Base-by-base conservation (phyloP, 2,113 vertebrate species). In the Microcebus ravelobensis region DNA sequence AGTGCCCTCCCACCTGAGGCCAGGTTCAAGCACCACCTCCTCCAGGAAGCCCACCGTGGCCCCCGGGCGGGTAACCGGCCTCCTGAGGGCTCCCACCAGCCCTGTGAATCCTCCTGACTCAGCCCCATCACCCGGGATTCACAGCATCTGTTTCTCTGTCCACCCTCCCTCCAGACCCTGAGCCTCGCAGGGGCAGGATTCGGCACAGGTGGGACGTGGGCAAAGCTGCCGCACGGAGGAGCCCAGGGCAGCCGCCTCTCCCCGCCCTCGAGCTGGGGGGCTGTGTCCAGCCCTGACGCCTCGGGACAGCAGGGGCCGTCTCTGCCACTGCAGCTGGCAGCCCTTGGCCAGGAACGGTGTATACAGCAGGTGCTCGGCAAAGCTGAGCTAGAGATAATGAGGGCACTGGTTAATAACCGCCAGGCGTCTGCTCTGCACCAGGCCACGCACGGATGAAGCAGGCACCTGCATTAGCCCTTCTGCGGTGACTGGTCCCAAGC, bases 401-500 rank as follows among this genome's bases (percentile, higher is more conserved):
- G 48, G 42, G 34, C 17, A 2, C 11, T 3, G 68, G 20, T 20
- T 3, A 8, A 3, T 6, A 11, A 23, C 45, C 34, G 2, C 23
- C 50, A 17, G 11, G 55, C 3, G 1, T 27, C 34, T 71, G 63
- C 61, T 48, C 15, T 1, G 2, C n/a, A 20, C 29, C 76, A 59
- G 71, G 57, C 8, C 36, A 4, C 65, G 2, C n/a, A n/a, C 0
- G 23, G 52, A 45, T 3, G 15, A 8, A 45, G n/a, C 0, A 5
- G 21, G 17, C 15, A 13, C 45, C 45, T 2, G 31, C 4, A 20
- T 12, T 29, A 23, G 42, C 6, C 67, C 8, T n/a, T 74, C 15
- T 25, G 34, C 36, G 17, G n/a, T 0, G 36, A 55, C 63, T 3
- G 0, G 29, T 39, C 39, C n/a, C 2, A 4, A 48, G 52, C 0